phyloP scores from a whole-genome alignment of 2,888 invertebrate genomes.

The Uloborus plumipes region DNA sequence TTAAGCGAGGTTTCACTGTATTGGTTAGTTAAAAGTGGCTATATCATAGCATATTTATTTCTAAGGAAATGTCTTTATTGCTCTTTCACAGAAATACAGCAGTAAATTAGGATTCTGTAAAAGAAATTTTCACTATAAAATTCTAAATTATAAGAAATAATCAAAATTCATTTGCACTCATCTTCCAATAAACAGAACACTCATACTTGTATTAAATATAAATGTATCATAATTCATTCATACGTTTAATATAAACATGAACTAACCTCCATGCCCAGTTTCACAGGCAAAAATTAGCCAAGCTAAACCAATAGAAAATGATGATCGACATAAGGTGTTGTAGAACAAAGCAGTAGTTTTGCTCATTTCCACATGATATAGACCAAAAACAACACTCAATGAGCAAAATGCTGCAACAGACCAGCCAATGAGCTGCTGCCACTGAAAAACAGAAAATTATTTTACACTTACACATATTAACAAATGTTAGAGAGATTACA shows the following conservation, averaged over 20 bases:
- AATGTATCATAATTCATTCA: neutral
- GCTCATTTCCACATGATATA: conserved; percentile 46
- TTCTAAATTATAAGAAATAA: too few relatives aligned
- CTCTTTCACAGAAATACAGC: too few relatives aligned
- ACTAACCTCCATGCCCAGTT: conserved; percentile 72
- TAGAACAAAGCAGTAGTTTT: conserved; percentile 68
- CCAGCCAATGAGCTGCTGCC: conserved; percentile 56
- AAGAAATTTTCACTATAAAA: too few relatives aligned
- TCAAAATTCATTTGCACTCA: too few relatives aligned
- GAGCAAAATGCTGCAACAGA: conserved; percentile 33
- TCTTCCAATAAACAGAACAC: neutral
- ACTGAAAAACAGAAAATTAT: conserved; percentile 18
- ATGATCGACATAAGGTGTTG: conserved; percentile 69
- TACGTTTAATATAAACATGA: neutral
- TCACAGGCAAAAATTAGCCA: conserved; percentile 74
- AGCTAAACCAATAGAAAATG: conserved; percentile 71
- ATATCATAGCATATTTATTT: too few relatives aligned
- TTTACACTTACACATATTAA: neutral
- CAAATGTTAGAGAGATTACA: conserved; percentile 2
- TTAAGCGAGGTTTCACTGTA: too few relatives aligned
- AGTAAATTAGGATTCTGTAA: too few relatives aligned
- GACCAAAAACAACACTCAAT: conserved; percentile 59
- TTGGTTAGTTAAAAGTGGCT: too few relatives aligned
- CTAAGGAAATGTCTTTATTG: too few relatives aligned
- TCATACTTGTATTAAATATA: neutral